phyloP scores from a whole-genome alignment of 2,113 vertebrate genomes.

The Arvicanthis niloticus region DNA sequence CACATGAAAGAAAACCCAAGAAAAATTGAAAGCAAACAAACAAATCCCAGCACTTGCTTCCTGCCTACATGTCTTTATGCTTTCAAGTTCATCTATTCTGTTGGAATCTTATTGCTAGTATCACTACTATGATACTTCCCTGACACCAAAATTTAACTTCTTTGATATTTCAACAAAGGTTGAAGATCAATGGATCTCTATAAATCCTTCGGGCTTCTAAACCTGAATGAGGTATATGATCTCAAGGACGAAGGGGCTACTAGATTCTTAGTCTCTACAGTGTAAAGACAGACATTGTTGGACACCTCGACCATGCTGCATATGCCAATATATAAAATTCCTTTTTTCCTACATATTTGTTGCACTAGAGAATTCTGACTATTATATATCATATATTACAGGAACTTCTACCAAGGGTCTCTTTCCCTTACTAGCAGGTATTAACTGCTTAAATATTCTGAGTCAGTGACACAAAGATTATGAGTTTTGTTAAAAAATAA shows the following conservation, averaged over 20 bases:
- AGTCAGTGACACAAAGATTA: accelerated
- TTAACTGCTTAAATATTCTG: not conserved
- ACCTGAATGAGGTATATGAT: not conserved
- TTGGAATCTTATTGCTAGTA: not conserved
- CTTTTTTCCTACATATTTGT: not conserved
- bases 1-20: not conserved
- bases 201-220: accelerated
- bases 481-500: not conserved
- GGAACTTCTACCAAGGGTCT: not conserved
- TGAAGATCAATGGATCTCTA: too few species aligned
- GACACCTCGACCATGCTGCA: too few species aligned
- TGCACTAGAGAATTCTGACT: too few species aligned
- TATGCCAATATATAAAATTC: not conserved
- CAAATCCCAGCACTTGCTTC: not conserved
- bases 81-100: not conserved
- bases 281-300: not conserved
- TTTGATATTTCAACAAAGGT: not conserved
- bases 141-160: too few species aligned
- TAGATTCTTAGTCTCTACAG: too few species aligned
- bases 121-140: not conserved
- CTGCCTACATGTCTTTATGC: not conserved
- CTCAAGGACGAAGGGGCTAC: not conserved
- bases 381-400: too few species aligned
- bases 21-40: not conserved
- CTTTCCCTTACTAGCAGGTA: too few species aligned